These are phyloP conservation scores for Phataginus tetradactyla DNA, from an alignment of 2,797 vertebrate genomes.

Conservation along the genomic window DNA sequence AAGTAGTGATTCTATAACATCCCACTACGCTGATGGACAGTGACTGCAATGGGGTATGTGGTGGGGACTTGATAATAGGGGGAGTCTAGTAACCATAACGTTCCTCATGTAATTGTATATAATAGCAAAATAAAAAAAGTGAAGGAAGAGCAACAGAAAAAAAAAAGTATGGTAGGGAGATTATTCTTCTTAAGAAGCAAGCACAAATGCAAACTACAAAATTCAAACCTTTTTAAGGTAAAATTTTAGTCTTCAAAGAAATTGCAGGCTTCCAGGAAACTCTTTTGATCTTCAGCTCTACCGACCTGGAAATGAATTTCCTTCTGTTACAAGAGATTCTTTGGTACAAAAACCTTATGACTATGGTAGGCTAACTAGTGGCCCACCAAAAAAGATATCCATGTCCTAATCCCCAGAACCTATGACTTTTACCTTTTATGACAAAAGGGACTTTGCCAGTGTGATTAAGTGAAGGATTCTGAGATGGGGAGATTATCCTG, in stretches of 20 bases:
- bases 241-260: conserved; percentile 9
- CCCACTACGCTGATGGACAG: no score
- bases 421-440: background rate
- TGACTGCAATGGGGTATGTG: no score
- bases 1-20: no score
- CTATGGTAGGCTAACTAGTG: background rate
- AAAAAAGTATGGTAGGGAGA: background rate
- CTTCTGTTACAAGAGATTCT: background rate
- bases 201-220: background rate
- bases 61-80: no score
- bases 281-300: background rate
- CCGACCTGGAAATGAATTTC: background rate
- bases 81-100: no score
- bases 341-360: background rate
- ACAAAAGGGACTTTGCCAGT: background rate
- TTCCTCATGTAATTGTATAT: no score
- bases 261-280: background rate
- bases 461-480: background rate
- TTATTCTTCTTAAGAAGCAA: background rate
- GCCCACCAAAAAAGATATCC: background rate
- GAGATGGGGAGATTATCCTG: background rate
- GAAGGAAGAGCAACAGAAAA: no score
- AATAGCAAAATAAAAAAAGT: no score
- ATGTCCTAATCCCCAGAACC: background rate
- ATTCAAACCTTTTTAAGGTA: background rate